Evolutionary conservation across 1,140 invertebrate species (phyloP), one percentile per base, ranked within the genome.

Genomic region (Adelges cooleyi): DNA sequence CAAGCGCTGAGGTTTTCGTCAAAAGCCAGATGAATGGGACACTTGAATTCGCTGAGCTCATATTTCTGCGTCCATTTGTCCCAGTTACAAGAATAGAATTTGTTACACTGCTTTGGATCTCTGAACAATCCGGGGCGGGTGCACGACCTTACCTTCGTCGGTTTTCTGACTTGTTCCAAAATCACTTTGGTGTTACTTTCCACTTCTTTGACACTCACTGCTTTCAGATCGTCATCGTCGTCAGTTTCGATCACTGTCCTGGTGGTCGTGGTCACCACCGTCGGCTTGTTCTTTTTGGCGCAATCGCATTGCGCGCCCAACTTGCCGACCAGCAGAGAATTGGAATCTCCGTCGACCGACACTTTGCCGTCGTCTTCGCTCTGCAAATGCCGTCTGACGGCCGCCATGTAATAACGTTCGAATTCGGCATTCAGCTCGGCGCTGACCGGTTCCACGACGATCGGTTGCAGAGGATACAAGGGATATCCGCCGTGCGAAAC

Each of bases 81-180:
- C 86, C 86, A 91, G 71, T 86, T 82, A 72, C 89, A 91, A 33
- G 86, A 82, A 71, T 90, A 91, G 77, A 90, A 91, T 71, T 90
- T 89, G 71, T 89, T 87, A 71, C 89, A 90, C 66, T 85, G 80
- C 59, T 84, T 84, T 0, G 89, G 89, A 73, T 90, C 87, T 71
- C 87, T 78, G 77, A 91, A 91, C 0, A 91, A 78, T 70, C 89
- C 89, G 6, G 86, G 80, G 71, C 87, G 78, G 67, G 86, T 82
- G 71, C 88, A 91, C 25, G 86, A 82, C 72, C 76, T 62, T 15
- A 27, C 20, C 9, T 11, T 17, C 11, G 11, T 3, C 3, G 40
- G n/a, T 71, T 56, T 54, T 59, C 59, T 67, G 68, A 2, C 77
- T n/a, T 81, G 81, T 67, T 83, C 77, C 20, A 86, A 73, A 2